Evolutionary conservation across 1,140 invertebrate species (phyloP), one percentile per base, ranked within the genome.

Genomic region (Trichonephila clavata): DNA sequence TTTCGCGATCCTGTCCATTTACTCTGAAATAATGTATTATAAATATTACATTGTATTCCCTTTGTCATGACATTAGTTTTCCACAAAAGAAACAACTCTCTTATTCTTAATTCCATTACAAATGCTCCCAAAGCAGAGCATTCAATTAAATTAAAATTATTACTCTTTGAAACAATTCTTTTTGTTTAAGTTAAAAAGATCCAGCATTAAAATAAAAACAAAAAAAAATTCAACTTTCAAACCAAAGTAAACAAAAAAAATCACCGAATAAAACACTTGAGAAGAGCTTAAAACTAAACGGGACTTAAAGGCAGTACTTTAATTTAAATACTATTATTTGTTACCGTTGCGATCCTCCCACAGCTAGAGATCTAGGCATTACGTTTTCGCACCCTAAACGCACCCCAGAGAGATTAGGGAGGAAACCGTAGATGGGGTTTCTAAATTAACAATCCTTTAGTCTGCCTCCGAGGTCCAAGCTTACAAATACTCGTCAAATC

Each of bases 391-490:
- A 43, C 24, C 43, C 21, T 84, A 84, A 84, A 84, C 57, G 57
- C 14, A 84, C 81, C 57, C 81, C 43, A 60, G 81, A 84, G 81
- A 57, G 81, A 57, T 84, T 57, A 59, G 71, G 71, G 71, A 27
- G 71, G 71, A 32, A 39, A 80, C 60, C 20, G 60, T 10, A 20
- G 60, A 80, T 14, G 81, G 81, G 81, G 81, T 57, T 84, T 60
- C 81, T 57, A 84, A 84, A 84, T 57, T 57, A 84, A 84, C 81
- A 84, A 84, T 84, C 81, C 81, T 77, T 77, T 27, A 77, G 81
- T n/a, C 50, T 84, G 24, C 81, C 57, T 57, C 81, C 21, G 81
- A 84, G 43, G 57, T 84, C 43, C 81, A 84, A 13, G 81, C n/a
- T 57, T 21, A 60, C 81, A 60, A 80, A 39, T 80, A 80, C 71